A percentile compares a stretch with the other conserved stretches of the same genome.
Evolutionary conservation across 2,797 vertebrate genomes (phyloP).

Genomic region (Chelon labrosus): DNA sequence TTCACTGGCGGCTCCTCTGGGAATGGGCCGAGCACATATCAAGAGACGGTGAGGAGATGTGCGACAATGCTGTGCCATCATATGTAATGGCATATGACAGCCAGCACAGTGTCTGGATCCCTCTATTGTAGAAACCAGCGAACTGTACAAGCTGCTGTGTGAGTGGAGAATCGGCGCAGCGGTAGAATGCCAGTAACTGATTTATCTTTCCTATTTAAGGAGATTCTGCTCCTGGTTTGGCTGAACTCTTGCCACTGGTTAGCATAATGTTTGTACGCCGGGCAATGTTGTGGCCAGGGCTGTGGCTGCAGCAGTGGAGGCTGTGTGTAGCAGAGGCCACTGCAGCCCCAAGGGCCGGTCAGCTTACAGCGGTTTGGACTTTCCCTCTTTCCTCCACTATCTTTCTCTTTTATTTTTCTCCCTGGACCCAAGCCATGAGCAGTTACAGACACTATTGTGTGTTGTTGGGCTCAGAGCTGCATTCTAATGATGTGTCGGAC

Average conservation of each 20-base stretch:
- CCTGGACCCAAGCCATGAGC: slow-evolving; percentile 71
- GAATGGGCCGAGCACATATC: slow-evolving; percentile 62
- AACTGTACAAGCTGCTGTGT: slow-evolving; percentile 50
- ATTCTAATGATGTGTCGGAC: slow-evolving; percentile 73
- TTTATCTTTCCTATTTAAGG: slow-evolving; percentile 55
- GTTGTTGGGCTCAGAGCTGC: slow-evolving; percentile 52
- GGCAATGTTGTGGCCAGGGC: slow-evolving; percentile 20
- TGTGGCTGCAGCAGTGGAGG: slow-evolving; percentile 35
- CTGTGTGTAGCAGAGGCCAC: slow-evolving; percentile 26
- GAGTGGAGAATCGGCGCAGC: slow-evolving; percentile 30
- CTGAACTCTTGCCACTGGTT: slow-evolving; percentile 75
- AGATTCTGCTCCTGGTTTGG: slow-evolving; percentile 64
- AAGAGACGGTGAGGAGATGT: slow-evolving; percentile 64
- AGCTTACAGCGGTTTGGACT: slow-evolving; percentile 75
- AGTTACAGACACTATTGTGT: slow-evolving; percentile 74
- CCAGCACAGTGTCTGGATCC: slow-evolving; percentile 46
- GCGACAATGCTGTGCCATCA: slow-evolving; percentile 66
- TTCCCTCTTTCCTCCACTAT: slow-evolving; percentile 50
- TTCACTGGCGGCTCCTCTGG: slow-evolving; percentile 70
- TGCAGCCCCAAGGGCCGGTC: slow-evolving; percentile 48
- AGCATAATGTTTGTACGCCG: slow-evolving; percentile 67
- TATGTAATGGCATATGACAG: slow-evolving; percentile 77
- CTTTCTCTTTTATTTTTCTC: slow-evolving; percentile 58
- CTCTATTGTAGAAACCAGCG: slow-evolving; percentile 59
- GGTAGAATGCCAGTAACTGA: slow-evolving; percentile 48